Evolutionary conservation across 2,113 vertebrate genomes (phyloP).

Genomic region (Nesogale talazaci): DNA sequence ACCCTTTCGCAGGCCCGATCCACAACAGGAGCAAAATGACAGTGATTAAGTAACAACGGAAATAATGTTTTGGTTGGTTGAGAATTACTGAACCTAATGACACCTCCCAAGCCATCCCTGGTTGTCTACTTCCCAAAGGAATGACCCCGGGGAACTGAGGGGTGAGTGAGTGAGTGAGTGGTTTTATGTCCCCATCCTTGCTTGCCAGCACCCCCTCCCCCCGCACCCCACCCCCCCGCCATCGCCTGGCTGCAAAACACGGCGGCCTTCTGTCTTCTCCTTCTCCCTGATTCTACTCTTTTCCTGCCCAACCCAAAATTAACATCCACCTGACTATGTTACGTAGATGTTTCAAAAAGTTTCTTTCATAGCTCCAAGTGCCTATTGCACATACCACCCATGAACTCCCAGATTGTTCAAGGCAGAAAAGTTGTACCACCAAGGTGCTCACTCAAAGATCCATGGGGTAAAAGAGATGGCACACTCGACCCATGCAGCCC

Average conservation of each 20-base stretch:
- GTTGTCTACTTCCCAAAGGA: background rate
- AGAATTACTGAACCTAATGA: too few relatives aligned
- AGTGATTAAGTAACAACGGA: too few relatives aligned
- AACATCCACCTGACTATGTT: slow-evolving; percentile 38
- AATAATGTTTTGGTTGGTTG: too few relatives aligned
- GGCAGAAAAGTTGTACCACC: background rate
- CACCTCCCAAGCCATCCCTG: background rate
- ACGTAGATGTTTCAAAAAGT: slow-evolving; percentile 13
- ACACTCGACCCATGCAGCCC: background rate
- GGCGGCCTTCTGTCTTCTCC: background rate
- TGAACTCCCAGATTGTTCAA: background rate
- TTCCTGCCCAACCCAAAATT: slow-evolving; percentile 65
- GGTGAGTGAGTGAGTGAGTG: too few relatives aligned
- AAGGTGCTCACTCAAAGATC: background rate
- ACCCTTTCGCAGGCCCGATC: too few relatives aligned
- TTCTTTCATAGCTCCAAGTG: slow-evolving; percentile 3
- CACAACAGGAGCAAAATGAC: too few relatives aligned
- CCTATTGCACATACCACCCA: background rate
- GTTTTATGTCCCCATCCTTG: too few relatives aligned
- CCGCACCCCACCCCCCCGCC: background rate
- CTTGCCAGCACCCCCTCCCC: too few relatives aligned
- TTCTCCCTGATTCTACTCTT: slow-evolving; percentile 10
- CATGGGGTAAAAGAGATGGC: background rate
- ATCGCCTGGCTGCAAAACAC: background rate
- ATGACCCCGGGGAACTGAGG: background rate